These are phyloP conservation scores for Caenorhabditis afra DNA, from an alignment of 2,888 invertebrate species.

Conservation along the genomic window DNA sequence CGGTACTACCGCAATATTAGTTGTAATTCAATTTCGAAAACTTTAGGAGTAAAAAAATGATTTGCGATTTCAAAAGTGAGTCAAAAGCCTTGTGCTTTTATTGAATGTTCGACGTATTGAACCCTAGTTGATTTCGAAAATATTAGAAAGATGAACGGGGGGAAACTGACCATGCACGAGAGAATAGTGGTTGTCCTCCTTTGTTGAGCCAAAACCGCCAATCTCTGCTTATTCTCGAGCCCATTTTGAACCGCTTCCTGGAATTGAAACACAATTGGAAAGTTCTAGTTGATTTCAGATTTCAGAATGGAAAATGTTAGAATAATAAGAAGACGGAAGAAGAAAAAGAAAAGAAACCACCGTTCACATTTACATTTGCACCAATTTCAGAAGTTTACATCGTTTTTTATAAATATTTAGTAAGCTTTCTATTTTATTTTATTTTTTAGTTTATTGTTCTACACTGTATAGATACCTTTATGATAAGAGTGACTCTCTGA, in stretches of 20 bases:
- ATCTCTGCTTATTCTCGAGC: constrained; percentile 60
- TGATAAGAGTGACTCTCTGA: constrained; percentile 32
- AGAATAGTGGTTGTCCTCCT: constrained; percentile 72
- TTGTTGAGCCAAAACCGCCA: constrained; percentile 67
- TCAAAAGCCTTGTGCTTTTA: too few relatives aligned
- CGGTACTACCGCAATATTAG: too few relatives aligned
- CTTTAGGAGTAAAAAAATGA: too few relatives aligned
- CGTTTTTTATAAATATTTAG: too few relatives aligned
- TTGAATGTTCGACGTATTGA: too few relatives aligned
- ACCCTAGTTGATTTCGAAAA: too few relatives aligned
- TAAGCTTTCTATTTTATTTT: background rate
- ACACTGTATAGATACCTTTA: constrained; percentile 24
- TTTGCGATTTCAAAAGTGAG: too few relatives aligned
- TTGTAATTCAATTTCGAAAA: too few relatives aligned
- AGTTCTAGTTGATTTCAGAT: background rate
- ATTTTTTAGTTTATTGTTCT: background rate
- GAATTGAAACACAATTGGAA: constrained; percentile 3
- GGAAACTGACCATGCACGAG: constrained; percentile 69
- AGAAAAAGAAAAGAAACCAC: too few relatives aligned
- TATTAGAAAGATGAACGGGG: too few relatives aligned
- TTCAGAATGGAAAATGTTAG: background rate
- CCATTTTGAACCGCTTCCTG: constrained; percentile 58
- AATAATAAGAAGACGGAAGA: background rate
- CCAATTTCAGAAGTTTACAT: too few relatives aligned
- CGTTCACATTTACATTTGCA: too few relatives aligned